phyloP scores from a whole-genome alignment of 2,888 invertebrate genomes.

The Apotomis capreana region DNA sequence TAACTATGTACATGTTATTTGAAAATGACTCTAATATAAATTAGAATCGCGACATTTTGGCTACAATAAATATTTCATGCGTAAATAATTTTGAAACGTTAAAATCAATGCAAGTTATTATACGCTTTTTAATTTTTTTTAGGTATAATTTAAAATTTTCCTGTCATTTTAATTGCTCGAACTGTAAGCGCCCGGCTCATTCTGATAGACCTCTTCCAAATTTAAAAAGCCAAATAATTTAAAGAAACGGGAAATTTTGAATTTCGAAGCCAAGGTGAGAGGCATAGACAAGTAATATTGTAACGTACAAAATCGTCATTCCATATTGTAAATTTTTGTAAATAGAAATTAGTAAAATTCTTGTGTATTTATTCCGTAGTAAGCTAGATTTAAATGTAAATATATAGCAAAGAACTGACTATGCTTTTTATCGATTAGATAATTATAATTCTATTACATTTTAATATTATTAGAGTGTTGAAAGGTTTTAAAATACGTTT shows the following conservation, averaged over 20 bases:
- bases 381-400: slow-evolving; percentile 71
- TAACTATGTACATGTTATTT: too few relatives aligned
- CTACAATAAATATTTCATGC: too few relatives aligned
- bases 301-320: slow-evolving; percentile 80
- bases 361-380: slow-evolving; percentile 69
- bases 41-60: too few relatives aligned
- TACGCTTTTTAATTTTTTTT: too few relatives aligned
- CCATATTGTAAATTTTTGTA: slow-evolving; percentile 75
- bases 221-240: neutral
- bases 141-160: too few relatives aligned
- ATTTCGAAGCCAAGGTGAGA: neutral
- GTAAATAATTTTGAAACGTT: too few relatives aligned
- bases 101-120: too few relatives aligned
- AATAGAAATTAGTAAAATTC: slow-evolving; percentile 65
- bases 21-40: too few relatives aligned
- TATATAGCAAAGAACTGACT: slow-evolving; percentile 64
- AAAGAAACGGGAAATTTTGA: neutral
- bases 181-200: neutral
- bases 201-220: neutral
- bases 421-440: slow-evolving; percentile 47
- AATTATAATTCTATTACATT: slow-evolving; percentile 40
- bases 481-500: slow-evolving; percentile 8
- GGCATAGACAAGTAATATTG: slow-evolving; percentile 44
- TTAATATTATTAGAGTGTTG: slow-evolving; percentile 24
- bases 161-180: neutral